Evolutionary conservation across 2,113 vertebrate species (phyloP).

Genomic region (Toxotes chatareus): DNA sequence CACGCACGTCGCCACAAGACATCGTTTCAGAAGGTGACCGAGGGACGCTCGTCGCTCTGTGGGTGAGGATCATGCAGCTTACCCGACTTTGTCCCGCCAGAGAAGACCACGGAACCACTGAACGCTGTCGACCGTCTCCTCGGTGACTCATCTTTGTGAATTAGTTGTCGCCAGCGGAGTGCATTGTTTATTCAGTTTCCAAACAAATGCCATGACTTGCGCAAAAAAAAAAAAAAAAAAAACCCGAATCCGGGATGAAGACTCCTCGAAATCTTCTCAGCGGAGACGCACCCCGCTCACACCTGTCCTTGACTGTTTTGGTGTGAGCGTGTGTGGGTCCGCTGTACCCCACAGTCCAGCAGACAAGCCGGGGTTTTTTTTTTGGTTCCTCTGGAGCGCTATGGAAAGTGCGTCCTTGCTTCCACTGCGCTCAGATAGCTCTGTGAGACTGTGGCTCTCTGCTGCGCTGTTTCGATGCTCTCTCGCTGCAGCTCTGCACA

Average conservation of each 20-base stretch:
- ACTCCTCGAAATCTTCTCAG: background rate
- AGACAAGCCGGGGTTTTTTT: background rate
- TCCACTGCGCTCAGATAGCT: conserved; percentile 38
- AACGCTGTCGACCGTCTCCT: background rate
- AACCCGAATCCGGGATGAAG: conserved; percentile 10
- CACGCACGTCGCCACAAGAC: conserved; percentile 66
- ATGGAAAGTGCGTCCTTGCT: conserved; percentile 50
- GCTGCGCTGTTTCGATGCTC: conserved; percentile 39
- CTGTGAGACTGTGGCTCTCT: conserved; percentile 37
- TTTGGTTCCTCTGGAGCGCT: conserved; percentile 9
- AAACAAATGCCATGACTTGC: conserved; percentile 59
- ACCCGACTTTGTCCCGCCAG: conserved; percentile 41
- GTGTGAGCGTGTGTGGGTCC: conserved; percentile 8
- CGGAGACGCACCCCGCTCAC: background rate
- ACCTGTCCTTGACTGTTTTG: conserved; percentile 1
- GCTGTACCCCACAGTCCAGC: conserved; percentile 10
- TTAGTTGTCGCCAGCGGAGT: conserved; percentile 58
- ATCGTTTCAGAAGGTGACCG: conserved; percentile 76
- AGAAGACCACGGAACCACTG: conserved; percentile 30
- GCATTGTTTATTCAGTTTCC: conserved; percentile 62
- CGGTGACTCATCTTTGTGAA: conserved; percentile 65
- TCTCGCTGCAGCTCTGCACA: conserved; percentile 38
- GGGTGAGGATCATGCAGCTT: conserved; percentile 52
- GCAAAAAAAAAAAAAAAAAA: conserved; percentile 3
- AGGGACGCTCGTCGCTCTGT: conserved; percentile 41